Evolutionary conservation across 2,113 vertebrate species (phyloP).

Genomic region (Chlorodrepanis virens): DNA sequence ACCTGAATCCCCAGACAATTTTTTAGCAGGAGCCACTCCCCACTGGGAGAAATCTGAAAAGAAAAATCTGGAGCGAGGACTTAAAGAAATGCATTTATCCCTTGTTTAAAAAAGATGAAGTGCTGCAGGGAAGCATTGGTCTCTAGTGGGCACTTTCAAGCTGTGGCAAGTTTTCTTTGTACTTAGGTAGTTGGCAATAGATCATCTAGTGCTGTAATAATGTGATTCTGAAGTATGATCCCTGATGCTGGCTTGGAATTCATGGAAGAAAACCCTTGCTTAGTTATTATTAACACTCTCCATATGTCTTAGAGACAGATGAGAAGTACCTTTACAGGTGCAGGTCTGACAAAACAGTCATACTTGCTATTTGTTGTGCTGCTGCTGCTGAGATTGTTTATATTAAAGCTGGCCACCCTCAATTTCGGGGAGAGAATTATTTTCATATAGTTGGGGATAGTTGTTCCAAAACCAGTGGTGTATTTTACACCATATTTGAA

Average conservation of each 20-base stretch:
- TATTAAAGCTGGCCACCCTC: neutral
- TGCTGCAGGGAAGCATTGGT: neutral
- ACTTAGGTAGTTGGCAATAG: neutral
- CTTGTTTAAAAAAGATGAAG: neutral
- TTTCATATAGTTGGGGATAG: neutral
- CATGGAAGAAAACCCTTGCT: neutral
- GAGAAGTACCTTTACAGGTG: neutral
- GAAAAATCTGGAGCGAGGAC: neutral
- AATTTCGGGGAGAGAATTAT: neutral
- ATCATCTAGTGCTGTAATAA: slow-evolving; percentile 12
- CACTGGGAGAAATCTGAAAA: neutral
- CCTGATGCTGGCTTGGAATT: neutral
- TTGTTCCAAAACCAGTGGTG: neutral
- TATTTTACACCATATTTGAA: neutral
- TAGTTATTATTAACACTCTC: neutral
- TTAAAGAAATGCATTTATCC: neutral
- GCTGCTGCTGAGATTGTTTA: neutral
- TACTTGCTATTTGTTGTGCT: neutral
- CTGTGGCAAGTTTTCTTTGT: neutral
- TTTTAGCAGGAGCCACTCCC: neutral
- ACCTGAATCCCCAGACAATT: neutral
- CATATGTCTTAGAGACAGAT: neutral
- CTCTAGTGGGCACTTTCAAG: neutral
- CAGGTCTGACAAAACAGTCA: neutral
- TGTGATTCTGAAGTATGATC: neutral